These are phyloP conservation scores for Agrypnus murinus DNA, from an alignment of 2,888 invertebrate species.

Conservation along the genomic window DNA sequence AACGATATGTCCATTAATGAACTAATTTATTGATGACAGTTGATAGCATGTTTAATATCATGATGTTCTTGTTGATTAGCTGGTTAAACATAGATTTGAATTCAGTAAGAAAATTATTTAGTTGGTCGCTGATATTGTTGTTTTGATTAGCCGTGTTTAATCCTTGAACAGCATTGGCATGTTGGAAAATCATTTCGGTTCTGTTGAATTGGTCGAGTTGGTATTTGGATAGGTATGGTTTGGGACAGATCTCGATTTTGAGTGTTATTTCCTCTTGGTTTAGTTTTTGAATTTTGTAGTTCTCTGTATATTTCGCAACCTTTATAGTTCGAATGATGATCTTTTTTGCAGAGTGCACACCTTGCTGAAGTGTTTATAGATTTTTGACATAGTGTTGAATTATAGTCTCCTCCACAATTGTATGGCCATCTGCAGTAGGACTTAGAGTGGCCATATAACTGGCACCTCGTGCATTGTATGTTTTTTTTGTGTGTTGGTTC, in stretches of 20 bases:
- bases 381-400: constrained; percentile 25
- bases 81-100: background rate
- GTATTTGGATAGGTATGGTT: background rate
- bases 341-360: constrained; percentile 40
- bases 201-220: background rate
- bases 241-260: background rate
- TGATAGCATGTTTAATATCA: background rate
- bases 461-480: constrained; percentile 53
- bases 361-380: background rate
- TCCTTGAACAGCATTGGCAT: background rate
- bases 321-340: constrained; percentile 33
- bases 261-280: background rate
- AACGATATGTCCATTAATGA: constrained; percentile 1
- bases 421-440: constrained; percentile 49
- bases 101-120: background rate
- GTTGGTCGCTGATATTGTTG: background rate
- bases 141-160: background rate
- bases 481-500: constrained; percentile 15
- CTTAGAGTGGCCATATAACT: constrained; percentile 51
- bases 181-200: background rate
- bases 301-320: constrained; percentile 36
- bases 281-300: background rate
- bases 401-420: constrained; percentile 41
- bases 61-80: constrained; percentile 1
- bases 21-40: background rate